Base-by-base conservation (phyloP, 2,113 vertebrate genomes). In the Neogale vison region DNA sequence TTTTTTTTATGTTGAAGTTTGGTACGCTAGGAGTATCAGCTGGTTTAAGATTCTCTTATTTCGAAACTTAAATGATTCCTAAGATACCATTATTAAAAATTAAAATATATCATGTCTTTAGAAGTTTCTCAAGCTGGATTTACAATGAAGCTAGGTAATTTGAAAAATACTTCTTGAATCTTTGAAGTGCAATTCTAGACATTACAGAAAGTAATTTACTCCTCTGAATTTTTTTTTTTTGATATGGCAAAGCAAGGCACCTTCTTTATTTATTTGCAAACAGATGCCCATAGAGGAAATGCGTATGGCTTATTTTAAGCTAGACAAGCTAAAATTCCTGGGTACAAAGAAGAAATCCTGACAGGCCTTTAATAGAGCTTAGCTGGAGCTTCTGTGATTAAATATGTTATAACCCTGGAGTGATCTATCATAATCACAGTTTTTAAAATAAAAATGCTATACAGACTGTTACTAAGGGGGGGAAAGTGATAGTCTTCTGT, bases 401-500 rank as follows among this genome's bases (percentile, higher is more conserved):
- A 97, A 89, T 98, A 89, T n/a, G 14, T 84, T 98, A 29, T 96
- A 98, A 97, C 55, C 88, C 36, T 65, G 95, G 34, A 90, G 90
- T 97, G 84, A 95, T 98, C 83, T 95, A 45, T 69, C 93, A 85
- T 93, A 95, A 52, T 69, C 93, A 87, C 77, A 97, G 34, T 93
- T 98, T 97, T 96, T 77, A 96, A 98, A 98, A 98, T 88, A 95
- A 97, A 98, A 98, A 92, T 59, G 36, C 67, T 86, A 6, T 97
- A 93, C 76, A 96, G 26, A 93, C 8, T 90, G 11, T 97, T 98
- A 95, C 9, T 94, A 61, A 97, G 76, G 67, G 42, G 7, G 2
- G 3, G 96, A 93, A 96, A 90, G 3, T 71, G 59, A 74, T 92
- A 29, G 1, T 96, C 34, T 29, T 76, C 83, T 91, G 39, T 96